Base-by-base conservation (phyloP, 1,140 invertebrate genomes). In the Ceratoteleas bidentatus region DNA sequence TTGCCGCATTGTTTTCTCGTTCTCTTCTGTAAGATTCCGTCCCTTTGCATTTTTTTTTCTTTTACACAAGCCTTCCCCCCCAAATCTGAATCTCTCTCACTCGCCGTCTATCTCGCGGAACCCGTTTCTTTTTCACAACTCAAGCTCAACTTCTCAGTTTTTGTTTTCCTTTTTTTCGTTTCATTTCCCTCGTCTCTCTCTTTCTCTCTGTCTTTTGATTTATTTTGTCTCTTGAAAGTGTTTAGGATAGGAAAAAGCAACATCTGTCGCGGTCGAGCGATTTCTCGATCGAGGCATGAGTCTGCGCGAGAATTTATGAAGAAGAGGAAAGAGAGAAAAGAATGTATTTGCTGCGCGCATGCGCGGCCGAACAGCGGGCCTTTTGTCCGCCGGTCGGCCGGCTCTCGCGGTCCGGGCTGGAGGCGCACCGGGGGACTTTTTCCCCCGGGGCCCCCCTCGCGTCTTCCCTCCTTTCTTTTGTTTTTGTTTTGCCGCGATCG, bases 211-310 rank as follows among this genome's bases (percentile, higher is more conserved):
- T 65, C 36, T 65, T 68, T 73, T 65, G 43, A 78, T 70, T 70
- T 72, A 68, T 74, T 81, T 81, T 74, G 49, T 81, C 52, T 81
- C 53, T 82, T 74, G 81, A 85, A 84, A 89, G 89, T 90, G 89
- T 90, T 82, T 90, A 90, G 89, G 85, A 70, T 81, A 81, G 69
- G 73, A 73, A 80, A 66, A 74, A 56, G 70, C 70, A 81, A 81
- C 78, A 65, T 81, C 78, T 69, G 74, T 83, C 85, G 60, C 87
- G 86, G 57, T 90, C 86, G 87, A 88, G 88, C 88, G 82, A 89
- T 90, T 89, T 90, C 88, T 90, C 85, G 86, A 84, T 78, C 83
- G 87, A 36, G 87, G 45, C 79, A 61, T 80, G 77, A 79, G 77
- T 58, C 78, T 74, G 24, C 24, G 69, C 75, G 62, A 80, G 75